phyloP scores from a whole-genome alignment of 2,797 vertebrate species.

The Mormyrus proboscirostris region DNA sequence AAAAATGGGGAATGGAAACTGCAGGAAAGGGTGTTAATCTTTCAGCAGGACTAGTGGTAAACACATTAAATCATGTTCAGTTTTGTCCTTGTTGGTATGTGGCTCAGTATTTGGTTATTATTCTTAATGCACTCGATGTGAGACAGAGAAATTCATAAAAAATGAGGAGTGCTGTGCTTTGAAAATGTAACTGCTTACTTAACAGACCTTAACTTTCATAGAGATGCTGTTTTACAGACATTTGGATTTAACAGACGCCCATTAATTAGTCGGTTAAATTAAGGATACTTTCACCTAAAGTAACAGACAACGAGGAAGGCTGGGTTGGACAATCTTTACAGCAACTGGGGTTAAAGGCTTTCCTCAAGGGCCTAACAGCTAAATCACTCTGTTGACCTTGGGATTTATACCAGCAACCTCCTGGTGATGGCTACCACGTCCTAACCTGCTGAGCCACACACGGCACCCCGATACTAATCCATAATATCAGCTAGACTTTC shows the following conservation, averaged over 20 bases:
- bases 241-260: background rate
- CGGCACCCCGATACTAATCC: background rate
- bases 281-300: background rate
- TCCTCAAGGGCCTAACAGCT: background rate
- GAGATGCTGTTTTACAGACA: background rate
- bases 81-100: background rate
- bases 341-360: background rate
- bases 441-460: background rate
- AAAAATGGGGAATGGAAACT: background rate
- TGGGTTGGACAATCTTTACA: background rate
- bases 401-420: background rate
- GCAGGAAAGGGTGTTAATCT: background rate
- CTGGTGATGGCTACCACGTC: background rate
- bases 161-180: background rate
- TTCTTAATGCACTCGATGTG: background rate
- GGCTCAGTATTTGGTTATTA: background rate
- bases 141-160: background rate
- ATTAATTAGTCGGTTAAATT: background rate
- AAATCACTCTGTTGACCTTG: background rate
- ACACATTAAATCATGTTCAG: background rate
- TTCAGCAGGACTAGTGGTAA: background rate
- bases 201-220: background rate
- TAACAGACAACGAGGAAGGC: background rate
- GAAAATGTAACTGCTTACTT: background rate
- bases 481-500: background rate